These are phyloP conservation scores for Chrysomela aeneicollis DNA, from an alignment of 2,888 invertebrate species.

Conservation along the genomic window DNA sequence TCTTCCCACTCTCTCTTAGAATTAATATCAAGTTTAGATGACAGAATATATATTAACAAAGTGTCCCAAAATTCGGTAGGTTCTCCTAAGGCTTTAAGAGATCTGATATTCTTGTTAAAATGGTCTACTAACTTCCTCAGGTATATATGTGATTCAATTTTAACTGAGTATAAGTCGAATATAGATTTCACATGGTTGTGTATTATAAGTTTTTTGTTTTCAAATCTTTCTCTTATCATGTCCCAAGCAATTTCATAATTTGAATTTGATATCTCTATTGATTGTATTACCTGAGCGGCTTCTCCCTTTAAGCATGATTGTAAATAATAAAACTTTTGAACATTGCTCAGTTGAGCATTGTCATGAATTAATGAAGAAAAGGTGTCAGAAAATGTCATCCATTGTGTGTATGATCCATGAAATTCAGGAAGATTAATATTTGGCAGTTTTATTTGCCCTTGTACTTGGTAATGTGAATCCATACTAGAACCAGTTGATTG, in stretches of 20 bases:
- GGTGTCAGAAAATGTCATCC: constrained; percentile 14
- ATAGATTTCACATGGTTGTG: constrained; percentile 27
- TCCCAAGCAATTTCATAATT: constrained; percentile 30
- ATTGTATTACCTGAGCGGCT: constrained; percentile 31
- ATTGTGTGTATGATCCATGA: constrained; percentile 13
- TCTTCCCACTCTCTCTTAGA: constrained; percentile 23
- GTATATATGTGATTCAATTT: background rate
- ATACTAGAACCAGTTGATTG: too few relatives aligned
- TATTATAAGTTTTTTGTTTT: constrained; percentile 25
- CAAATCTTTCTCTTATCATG: constrained; percentile 26
- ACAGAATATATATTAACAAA: constrained; percentile 25
- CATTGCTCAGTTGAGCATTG: constrained; percentile 10
- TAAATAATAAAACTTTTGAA: constrained; percentile 32
- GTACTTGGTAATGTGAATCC: too few relatives aligned
- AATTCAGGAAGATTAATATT: too few relatives aligned
- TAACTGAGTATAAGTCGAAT: constrained; percentile 17
- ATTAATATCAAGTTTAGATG: constrained; percentile 22
- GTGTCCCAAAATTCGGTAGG: constrained; percentile 18
- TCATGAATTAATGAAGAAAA: constrained; percentile 8
- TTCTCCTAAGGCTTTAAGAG: constrained; percentile 11
- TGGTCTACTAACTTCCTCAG: background rate
- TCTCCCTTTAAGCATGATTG: constrained; percentile 29
- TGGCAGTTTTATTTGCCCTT: too few relatives aligned
- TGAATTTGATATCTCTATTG: constrained; percentile 21
- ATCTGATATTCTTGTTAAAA: constrained; percentile 7